Conservation (phyloP, 2,888 invertebrate species). For the Girardia tigrina region DNA sequence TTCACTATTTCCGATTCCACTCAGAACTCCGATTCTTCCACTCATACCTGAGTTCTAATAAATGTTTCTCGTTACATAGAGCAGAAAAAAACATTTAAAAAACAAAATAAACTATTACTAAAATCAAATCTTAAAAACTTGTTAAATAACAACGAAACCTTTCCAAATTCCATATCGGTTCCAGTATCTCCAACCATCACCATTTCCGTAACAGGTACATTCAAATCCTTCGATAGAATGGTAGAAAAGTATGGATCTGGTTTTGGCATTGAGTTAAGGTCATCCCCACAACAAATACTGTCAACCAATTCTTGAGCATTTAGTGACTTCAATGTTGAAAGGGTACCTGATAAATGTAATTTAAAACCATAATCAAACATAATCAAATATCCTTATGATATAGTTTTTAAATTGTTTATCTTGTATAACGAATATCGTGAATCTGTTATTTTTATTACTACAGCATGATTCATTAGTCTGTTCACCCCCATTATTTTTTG, state of each 20-base stretch:
- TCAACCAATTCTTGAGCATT: slow-evolving; percentile 45
- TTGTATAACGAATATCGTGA: too few species aligned
- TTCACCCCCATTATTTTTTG: too few species aligned
- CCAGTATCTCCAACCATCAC: slow-evolving; percentile 52
- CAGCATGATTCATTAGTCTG: too few species aligned
- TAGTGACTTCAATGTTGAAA: background rate
- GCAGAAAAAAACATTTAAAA: too few species aligned
- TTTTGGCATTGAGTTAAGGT: slow-evolving; percentile 48
- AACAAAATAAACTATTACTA: background rate
- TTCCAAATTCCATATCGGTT: slow-evolving; percentile 51
- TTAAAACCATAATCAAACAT: too few species aligned
- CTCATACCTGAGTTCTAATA: slow-evolving; percentile 45
- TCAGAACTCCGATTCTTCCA: slow-evolving; percentile 50
- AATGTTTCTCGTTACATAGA: too few species aligned
- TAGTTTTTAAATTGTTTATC: too few species aligned
- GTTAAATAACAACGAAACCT: slow-evolving; percentile 38
- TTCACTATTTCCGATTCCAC: slow-evolving; percentile 42
- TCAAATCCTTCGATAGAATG: slow-evolving; percentile 43
- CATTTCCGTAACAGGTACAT: slow-evolving; percentile 42
- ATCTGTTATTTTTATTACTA: too few species aligned
- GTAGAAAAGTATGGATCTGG: slow-evolving; percentile 51
- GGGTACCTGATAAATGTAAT: background rate
- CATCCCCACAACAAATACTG: slow-evolving; percentile 51
- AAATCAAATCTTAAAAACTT: too few species aligned
- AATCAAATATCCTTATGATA: too few species aligned